Evolutionary conservation across 2,888 invertebrate genomes (phyloP).

Genomic region (Rotaria macrura): DNA sequence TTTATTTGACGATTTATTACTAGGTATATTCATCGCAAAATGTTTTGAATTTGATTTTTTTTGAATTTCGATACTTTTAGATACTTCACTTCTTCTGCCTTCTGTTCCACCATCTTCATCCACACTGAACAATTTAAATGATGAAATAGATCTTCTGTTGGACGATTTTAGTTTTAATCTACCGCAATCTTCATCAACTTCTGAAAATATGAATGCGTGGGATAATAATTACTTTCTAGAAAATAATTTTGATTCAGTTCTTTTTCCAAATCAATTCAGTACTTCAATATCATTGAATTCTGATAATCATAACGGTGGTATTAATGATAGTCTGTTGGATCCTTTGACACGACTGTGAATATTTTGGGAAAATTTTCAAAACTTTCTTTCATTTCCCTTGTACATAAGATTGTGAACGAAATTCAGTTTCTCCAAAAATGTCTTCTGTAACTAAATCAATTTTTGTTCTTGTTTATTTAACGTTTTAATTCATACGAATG

Average conservation of each 20-base stretch:
- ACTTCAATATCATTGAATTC: neutral
- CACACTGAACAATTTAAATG: neutral
- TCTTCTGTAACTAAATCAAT: neutral
- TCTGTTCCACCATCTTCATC: neutral
- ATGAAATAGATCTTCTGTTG: neutral
- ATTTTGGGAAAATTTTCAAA: no score
- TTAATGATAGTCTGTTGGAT: neutral
- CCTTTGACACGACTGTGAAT: neutral
- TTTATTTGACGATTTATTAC: neutral
- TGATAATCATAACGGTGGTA: neutral
- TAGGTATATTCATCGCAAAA: neutral
- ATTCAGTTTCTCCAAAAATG: neutral
- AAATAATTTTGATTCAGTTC: neutral
- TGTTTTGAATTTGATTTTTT: neutral
- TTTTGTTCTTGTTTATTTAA: neutral
- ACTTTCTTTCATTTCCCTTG: no score
- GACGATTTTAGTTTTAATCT: neutral
- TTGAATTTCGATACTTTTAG: neutral
- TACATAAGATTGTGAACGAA: no score
- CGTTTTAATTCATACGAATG: neutral
- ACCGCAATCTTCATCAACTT: neutral
- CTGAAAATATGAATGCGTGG: neutral
- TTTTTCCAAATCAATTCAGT: neutral
- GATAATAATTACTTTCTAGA: neutral
- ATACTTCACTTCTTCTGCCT: neutral